Evolutionary conservation across 1,140 invertebrate species (phyloP), one percentile per base, ranked within the genome.

Genomic region (Drosophila subpulchrella): DNA sequence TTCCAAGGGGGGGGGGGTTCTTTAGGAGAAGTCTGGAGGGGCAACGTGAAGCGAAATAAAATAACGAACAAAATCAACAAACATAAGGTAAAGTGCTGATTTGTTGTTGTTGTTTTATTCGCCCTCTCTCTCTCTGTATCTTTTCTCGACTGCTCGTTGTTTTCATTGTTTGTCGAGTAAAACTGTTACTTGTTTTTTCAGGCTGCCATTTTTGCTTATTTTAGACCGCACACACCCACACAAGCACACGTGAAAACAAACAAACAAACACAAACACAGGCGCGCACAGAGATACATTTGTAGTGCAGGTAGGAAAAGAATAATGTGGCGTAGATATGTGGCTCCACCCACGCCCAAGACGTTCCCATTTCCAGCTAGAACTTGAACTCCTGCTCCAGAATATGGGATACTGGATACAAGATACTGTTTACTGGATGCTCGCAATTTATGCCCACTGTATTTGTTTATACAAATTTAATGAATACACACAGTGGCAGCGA

Each of bases 401-500:
- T 20, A 20, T 20, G 20, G 20, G 20, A 20, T 20, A 20, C 20
- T 11, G n/a, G n/a, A 15, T 8, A 27, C 46, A 12, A 24, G 24
- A 8, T 13, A 48, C 44, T 47, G 44, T 5, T 17, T 50, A 50
- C 50, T 54, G 68, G 61, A 68, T 78, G 71, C 71, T 66, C 60
- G 68, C 62, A 77, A 85, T 90, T 75, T 80, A 82, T 90, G 81
- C 81, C 58, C 73, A 73, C 73, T 67, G 78, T 86, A 82, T 90
- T 90, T 90, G 86, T 90, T 90, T 90, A 82, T 90, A 90, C 86
- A 90, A 90, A 90, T 86, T 90, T 90, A 90, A 90, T 85, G 86
- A 90, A 85, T 90, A 90, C 68, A 90, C 79, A 85, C 57, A 60
- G 59, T 62, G 38, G 7, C 36, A 36, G 17, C 38, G n/a, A 42